Base-by-base conservation (phyloP, 2,888 invertebrate genomes). In the Euplagia quadripunctaria region DNA sequence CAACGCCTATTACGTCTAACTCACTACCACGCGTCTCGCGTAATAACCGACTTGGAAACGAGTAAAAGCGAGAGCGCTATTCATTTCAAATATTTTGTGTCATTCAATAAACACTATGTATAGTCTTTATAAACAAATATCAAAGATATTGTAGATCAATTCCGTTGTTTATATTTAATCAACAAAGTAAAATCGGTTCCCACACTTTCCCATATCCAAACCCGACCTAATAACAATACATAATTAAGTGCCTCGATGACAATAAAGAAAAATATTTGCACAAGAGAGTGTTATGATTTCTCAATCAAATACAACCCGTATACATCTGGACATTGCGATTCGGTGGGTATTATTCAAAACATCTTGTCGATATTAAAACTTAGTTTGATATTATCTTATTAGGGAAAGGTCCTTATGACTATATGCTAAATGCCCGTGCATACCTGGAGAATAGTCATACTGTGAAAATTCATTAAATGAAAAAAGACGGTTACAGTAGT, bases 51-150 rank as follows among this genome's bases (percentile, higher is more conserved):
- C 86, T 87, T 81, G 79, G 86, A 85, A 88, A 87, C 85, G 80
- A 90, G 91, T 92, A 94, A 94, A 95, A 94, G 94, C 91, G 94
- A 94, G 93, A 94, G 92, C 91, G 87, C 76, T 85, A 73, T 75
- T 82, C 81, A 81, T 83, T 85, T 85, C 82, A 85, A 84, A 88
- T 84, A 81, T 77, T 77, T 79, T 80, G 72, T 75, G 46, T 71
- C 77, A 71, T 76, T 64, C 68, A 74, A 75, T 77, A 76, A 79
- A 77, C 75, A 79, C 74, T 75, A 78, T 71, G 70, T 73, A 63
- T 68, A 64, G 58, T 52, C n/a, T 61, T 69, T 51, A 55, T 68
- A 68, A 67, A 74, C 66, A 68, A 64, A 70, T 41, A 66, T 68
- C 49, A 63, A 58, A 31, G 14, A 68, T 49, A 66, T 55, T 71